Evolutionary conservation across 2,113 vertebrate genomes (phyloP), one percentile per base, ranked within the genome.

Genomic region (Probosciger aterrimus): DNA sequence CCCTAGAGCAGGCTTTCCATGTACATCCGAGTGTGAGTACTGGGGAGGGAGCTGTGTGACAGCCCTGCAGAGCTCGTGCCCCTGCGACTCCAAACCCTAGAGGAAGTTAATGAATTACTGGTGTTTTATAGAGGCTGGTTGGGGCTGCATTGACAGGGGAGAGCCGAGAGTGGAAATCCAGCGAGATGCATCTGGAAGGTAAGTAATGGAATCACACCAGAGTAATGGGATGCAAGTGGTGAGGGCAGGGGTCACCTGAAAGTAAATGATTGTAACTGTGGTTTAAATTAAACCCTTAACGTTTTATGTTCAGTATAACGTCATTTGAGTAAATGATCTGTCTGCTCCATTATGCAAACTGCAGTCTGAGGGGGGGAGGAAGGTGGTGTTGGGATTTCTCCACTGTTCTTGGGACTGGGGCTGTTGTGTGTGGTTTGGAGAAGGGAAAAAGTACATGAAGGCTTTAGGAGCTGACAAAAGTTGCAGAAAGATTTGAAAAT

Each of bases 11-110:
- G 67, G 15, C 11, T 52, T 49, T 44, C 69, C 39, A 0, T 11
- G 3, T 0, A 0, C 14, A 2, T 35, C 41, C 0, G 6, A 7
- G 4, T 8, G 15, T 10, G 4, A 16, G 70, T 6, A 0, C 4
- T 5, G 62, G 67, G 64, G 1, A 0, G 15, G 27, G 28, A 46
- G 60, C 78, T 33, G 17, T 2, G 0, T 2, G 57, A 16, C 57
- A 35, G 57, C 57, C 57, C 33, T 4, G 17, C 33, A 59, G 60
- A 23, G 27, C 67, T 69, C 4, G 0, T 30, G 35, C 20, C 59
- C 31, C 23, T 6, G 15, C 1, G 13, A 10, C 37, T 35, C 5
- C 0, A 30, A 28, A 8, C 4, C 0, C 14, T 1, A 1, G 19
- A 4, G 20, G 1, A 47, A 18, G 47, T 33, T 14, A n/a, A 11